Evolutionary conservation across 2,113 vertebrate genomes (phyloP).

Genomic region (Tenrec ecaudatus): DNA sequence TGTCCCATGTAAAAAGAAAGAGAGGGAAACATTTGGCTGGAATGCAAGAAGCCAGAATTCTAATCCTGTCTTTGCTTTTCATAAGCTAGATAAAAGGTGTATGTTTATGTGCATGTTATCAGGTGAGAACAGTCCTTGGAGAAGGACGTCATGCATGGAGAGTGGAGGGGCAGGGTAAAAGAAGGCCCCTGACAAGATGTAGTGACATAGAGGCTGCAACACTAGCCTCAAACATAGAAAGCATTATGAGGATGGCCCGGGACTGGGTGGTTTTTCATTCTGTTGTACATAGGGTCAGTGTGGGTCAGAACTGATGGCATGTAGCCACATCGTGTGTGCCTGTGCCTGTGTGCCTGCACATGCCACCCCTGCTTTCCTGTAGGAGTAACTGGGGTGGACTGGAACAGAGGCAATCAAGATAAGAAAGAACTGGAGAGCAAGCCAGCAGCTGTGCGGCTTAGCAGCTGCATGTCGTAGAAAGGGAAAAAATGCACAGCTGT

Average conservation of each 20-base stretch:
- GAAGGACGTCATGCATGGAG: too few species aligned
- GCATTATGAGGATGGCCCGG: too few species aligned
- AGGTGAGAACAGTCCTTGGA: too few species aligned
- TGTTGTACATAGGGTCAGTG: too few species aligned
- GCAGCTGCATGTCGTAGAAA: neutral
- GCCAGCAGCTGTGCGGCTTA: slow-evolving; percentile 1
- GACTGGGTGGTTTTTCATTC: too few species aligned
- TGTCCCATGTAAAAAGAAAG: neutral
- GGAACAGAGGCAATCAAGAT: neutral
- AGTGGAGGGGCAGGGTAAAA: too few species aligned
- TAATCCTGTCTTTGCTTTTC: neutral
- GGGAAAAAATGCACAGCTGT: neutral
- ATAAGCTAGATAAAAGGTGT: neutral
- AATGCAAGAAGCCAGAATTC: slow-evolving; percentile 48
- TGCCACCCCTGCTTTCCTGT: neutral
- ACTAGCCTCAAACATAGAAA: too few species aligned
- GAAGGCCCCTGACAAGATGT: too few species aligned
- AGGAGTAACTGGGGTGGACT: neutral
- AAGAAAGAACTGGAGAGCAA: slow-evolving; percentile 27
- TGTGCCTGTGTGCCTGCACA: neutral
- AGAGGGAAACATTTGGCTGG: neutral
- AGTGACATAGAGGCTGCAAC: too few species aligned
- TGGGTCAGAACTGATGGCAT: too few species aligned
- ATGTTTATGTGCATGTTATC: neutral
- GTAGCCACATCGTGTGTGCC: too few species aligned